Conservation (phyloP, 2,797 vertebrate species). For the Sus cebifrons region DNA sequence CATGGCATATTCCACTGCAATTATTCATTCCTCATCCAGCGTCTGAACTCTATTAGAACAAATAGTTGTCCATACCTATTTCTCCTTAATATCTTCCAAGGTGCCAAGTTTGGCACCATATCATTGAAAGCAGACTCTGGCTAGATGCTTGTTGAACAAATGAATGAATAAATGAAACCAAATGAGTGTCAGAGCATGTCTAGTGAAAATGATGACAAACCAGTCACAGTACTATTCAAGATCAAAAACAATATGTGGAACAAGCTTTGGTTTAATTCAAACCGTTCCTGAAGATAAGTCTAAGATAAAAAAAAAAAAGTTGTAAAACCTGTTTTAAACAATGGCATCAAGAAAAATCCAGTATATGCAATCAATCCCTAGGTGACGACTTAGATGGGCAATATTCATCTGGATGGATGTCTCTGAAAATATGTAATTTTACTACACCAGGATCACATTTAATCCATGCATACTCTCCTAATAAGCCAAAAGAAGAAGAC, state of each 20-base stretch:
- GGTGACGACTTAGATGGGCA: not conserved
- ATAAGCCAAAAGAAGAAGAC: not conserved
- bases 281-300: not conserved
- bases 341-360: not conserved
- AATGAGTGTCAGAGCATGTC: not conserved
- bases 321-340: not conserved
- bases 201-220: not conserved
- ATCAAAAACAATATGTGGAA: not conserved
- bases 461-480: not conserved
- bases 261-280: slow-evolving; percentile 10
- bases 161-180: not conserved
- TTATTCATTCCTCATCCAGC: not conserved
- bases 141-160: not conserved
- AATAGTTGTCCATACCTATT: not conserved
- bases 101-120: not conserved
- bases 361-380: too few species aligned
- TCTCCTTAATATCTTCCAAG: not conserved
- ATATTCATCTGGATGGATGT: not conserved
- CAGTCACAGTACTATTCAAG: not conserved
- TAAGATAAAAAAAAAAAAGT: not conserved
- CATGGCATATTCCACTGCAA: rapidly evolving
- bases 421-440: not conserved
- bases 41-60: not conserved
- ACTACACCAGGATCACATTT: not conserved
- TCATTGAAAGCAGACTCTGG: not conserved